These are phyloP conservation scores for Drosophila rufa DNA, from an alignment of 1,140 invertebrate species.

Conservation along the genomic window DNA sequence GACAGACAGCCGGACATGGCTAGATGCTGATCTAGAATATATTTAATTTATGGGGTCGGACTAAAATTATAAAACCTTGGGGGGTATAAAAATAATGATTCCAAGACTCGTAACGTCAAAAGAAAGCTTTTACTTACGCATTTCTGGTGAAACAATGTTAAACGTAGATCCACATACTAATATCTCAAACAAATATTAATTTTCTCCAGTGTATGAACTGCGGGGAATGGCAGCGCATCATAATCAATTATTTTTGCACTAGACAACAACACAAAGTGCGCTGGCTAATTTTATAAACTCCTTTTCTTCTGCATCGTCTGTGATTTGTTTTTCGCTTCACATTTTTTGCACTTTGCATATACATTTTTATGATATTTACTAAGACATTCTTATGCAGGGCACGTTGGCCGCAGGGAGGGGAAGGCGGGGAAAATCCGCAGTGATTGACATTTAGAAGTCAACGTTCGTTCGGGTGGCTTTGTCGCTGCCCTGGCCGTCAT, in stretches of 20 bases:
- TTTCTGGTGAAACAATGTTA: too few species aligned
- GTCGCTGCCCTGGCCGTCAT: conserved; percentile 43
- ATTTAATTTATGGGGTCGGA: too few species aligned
- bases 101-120: too few species aligned
- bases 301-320: conserved; percentile 54
- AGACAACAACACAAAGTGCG: conserved; percentile 57
- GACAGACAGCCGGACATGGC: too few species aligned
- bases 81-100: too few species aligned
- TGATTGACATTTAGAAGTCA: conserved; percentile 81
- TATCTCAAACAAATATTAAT: neutral
- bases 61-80: too few species aligned
- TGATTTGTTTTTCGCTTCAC: conserved; percentile 67
- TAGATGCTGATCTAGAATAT: too few species aligned
- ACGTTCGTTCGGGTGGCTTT: conserved; percentile 65
- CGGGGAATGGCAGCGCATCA: conserved; percentile 70
- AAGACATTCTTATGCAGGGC: conserved; percentile 70
- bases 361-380: conserved; percentile 73
- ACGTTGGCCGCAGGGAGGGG: conserved; percentile 29
- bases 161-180: neutral
- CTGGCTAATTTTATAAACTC: conserved; percentile 78
- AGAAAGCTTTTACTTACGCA: too few species aligned
- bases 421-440: conserved; percentile 32
- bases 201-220: conserved; percentile 7
- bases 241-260: conserved; percentile 79
- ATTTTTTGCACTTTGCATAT: conserved; percentile 63